phyloP scores from a whole-genome alignment of 1,140 invertebrate genomes.

The Lysiphlebus fabarum region DNA sequence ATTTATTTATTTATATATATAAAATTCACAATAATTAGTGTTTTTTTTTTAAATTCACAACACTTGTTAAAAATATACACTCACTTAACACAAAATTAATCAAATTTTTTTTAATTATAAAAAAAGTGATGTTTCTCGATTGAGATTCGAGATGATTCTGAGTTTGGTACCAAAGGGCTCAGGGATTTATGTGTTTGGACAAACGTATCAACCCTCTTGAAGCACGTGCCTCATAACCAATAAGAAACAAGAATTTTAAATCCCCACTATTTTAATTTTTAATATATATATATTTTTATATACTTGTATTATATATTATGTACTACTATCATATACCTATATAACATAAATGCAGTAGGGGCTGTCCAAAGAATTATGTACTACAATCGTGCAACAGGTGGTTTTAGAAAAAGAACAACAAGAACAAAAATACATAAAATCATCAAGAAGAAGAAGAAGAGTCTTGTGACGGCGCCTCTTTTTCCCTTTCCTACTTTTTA shows the following conservation, averaged over 20 bases:
- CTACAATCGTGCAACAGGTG: constrained; percentile 50
- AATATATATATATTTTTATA: no score
- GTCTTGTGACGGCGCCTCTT: constrained; percentile 34
- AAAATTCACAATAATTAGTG: background rate
- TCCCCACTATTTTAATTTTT: constrained; percentile 28
- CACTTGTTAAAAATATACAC: no score
- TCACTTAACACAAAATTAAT: background rate
- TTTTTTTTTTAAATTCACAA: background rate
- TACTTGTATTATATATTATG: no score
- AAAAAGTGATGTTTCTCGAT: constrained; percentile 29
- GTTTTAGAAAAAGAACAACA: constrained; percentile 5
- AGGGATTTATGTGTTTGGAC: constrained; percentile 48
- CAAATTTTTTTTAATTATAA: no score
- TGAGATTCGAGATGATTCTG: constrained; percentile 41
- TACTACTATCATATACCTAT: no score
- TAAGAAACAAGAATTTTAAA: constrained; percentile 15
- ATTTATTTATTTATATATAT: background rate
- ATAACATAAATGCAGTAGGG: no score
- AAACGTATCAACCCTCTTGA: constrained; percentile 44
- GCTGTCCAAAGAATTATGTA: constrained; percentile 25
- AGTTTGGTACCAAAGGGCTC: constrained; percentile 29
- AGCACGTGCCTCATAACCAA: constrained; percentile 53
- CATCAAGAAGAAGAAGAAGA: no score
- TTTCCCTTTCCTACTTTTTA: no score
- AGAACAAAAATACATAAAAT: no score